Conservation (phyloP, 2,797 vertebrate species). For the Botia almorhae region DNA sequence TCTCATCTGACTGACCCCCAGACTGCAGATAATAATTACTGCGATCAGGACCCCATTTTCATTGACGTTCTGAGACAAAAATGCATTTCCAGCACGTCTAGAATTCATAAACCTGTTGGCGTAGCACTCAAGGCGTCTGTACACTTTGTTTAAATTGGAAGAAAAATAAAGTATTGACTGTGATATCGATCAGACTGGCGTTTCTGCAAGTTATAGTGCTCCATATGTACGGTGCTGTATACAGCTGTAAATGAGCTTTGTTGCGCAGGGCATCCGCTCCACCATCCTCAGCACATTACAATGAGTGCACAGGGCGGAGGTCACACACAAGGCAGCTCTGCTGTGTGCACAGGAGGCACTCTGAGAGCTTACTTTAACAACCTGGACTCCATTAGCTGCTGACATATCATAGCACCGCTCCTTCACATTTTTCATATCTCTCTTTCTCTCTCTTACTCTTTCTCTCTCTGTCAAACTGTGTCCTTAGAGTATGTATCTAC, state of each 20-base stretch:
- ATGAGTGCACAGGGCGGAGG: conserved; percentile 51
- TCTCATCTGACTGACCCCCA: conserved; percentile 22
- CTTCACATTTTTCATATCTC: conserved; percentile 47
- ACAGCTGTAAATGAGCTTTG: conserved; percentile 61
- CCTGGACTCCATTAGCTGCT: conserved; percentile 51
- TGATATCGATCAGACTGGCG: conserved; percentile 47
- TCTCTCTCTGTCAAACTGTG: conserved; percentile 13
- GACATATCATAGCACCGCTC: conserved; percentile 45
- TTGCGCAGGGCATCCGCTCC: conserved; percentile 51
- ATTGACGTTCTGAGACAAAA: conserved; percentile 46
- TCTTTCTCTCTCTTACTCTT: conserved; percentile 20
- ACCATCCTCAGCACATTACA: conserved; percentile 57
- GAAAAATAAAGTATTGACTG: conserved; percentile 62
- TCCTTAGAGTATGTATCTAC: conserved; percentile 12
- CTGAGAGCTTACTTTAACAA: conserved; percentile 48
- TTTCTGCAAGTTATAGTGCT: conserved; percentile 45
- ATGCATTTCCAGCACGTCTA: conserved; percentile 41
- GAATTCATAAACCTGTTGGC: conserved; percentile 53
- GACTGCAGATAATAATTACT: conserved; percentile 44
- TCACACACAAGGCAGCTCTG: conserved; percentile 41
- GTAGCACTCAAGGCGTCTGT: conserved; percentile 40
- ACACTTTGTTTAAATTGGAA: conserved; percentile 56
- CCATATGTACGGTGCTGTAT: conserved; percentile 46
- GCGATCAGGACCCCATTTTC: conserved; percentile 46
- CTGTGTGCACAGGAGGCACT: conserved; percentile 39